phyloP scores from a whole-genome alignment of 2,113 vertebrate genomes.

The Hippoglossus stenolepis region DNA sequence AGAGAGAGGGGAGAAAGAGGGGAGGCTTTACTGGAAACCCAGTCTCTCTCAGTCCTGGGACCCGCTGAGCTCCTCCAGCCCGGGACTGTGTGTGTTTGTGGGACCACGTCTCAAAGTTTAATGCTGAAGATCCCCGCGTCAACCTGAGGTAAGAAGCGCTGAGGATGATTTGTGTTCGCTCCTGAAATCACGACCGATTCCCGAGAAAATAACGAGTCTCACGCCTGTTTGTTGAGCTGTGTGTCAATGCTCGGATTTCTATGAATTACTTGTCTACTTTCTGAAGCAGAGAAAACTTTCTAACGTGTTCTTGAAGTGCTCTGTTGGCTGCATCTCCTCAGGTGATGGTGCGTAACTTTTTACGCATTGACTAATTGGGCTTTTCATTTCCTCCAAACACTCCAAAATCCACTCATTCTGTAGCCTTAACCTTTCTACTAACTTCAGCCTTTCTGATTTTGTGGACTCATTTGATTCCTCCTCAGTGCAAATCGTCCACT shows the following conservation, averaged over 20 bases:
- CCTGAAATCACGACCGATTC: conserved; percentile 21
- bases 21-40: conserved; percentile 81
- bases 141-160: conserved; percentile 68
- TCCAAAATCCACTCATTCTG: too few relatives aligned
- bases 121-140: conserved; percentile 72
- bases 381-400: too few relatives aligned
- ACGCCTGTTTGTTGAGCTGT: not conserved
- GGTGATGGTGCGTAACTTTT: conserved; percentile 15
- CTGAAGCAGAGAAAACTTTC: too few relatives aligned
- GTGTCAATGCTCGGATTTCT: not conserved
- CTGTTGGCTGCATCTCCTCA: not conserved
- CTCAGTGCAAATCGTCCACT: not conserved
- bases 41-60: conserved; percentile 67
- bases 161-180: not conserved
- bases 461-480: not conserved
- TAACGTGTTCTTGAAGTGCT: not conserved
- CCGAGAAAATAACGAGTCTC: not conserved
- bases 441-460: not conserved
- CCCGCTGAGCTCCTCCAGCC: conserved; percentile 53
- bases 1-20: conserved; percentile 23
- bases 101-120: conserved; percentile 70
- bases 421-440: not conserved
- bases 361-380: not conserved
- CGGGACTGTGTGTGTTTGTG: conserved; percentile 59
- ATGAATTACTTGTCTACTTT: too few relatives aligned